Conservation (phyloP, 2,113 vertebrate genomes). For the Eira barbara region DNA sequence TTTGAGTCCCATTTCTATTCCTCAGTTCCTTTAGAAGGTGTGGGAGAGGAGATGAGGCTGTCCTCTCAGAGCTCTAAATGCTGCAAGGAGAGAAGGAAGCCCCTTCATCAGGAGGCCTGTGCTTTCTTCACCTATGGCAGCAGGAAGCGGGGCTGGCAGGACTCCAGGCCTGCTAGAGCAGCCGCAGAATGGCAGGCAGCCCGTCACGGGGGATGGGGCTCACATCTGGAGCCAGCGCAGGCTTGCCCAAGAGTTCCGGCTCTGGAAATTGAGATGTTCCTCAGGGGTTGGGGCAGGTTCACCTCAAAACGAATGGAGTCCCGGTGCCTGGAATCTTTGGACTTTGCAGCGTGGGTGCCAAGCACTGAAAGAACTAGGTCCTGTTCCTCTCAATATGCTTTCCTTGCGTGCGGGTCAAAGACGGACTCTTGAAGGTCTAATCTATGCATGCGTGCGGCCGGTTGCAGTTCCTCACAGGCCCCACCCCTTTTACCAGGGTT, state of each 20-base stretch:
- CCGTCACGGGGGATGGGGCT: no score
- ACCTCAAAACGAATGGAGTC: not conserved
- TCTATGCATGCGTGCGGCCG: not conserved
- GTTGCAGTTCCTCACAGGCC: not conserved
- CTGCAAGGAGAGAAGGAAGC: not conserved
- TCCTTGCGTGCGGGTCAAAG: not conserved
- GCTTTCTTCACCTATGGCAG: not conserved
- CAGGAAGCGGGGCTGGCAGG: not conserved
- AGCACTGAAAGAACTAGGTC: not conserved
- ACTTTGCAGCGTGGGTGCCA: not conserved
- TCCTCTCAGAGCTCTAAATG: not conserved
- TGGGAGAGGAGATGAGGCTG: not conserved
- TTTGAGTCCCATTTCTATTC: not conserved
- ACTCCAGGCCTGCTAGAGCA: not conserved
- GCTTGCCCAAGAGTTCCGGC: not conserved
- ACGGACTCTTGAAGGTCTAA: not conserved
- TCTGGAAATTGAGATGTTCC: not conserved
- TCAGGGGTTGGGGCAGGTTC: not conserved
- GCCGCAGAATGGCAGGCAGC: fast-evolving
- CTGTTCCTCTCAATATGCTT: not conserved
- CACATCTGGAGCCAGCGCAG: not conserved
- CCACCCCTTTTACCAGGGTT: not conserved
- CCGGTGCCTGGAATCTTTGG: not conserved
- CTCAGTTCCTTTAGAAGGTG: not conserved
- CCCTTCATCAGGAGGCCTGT: no score